Conservation (phyloP, 30 jellyfish, hydroid and myxozoan genomes). For the Pseudorhiza aurosa region DNA sequence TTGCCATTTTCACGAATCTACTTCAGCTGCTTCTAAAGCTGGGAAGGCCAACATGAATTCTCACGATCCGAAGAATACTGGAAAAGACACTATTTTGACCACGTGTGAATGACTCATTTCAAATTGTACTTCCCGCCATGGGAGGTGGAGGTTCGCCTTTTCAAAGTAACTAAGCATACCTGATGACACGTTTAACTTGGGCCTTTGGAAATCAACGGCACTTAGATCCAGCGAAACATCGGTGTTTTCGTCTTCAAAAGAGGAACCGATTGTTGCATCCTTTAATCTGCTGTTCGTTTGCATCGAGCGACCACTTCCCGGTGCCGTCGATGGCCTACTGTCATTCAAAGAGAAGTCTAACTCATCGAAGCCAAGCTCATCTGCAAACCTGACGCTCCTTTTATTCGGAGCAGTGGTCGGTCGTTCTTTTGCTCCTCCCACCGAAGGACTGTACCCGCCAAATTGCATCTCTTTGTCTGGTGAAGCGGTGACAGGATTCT, state of each 20-base stretch:
- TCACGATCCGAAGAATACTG: too few relatives aligned
- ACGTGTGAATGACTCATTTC: too few relatives aligned
- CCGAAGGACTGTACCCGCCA: constrained; percentile 95
- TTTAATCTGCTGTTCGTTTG: neutral
- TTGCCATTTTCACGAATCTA: too few relatives aligned
- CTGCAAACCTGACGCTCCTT: constrained; percentile 94
- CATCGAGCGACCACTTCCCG: constrained; percentile 55
- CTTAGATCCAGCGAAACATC: constrained; percentile 59
- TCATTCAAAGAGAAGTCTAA: constrained; percentile 63
- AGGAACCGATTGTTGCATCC: constrained; percentile 21
- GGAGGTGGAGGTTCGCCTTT: too few relatives aligned
- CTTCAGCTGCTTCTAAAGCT: too few relatives aligned
- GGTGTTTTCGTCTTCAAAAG: constrained; percentile 65
- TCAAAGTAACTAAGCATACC: too few relatives aligned
- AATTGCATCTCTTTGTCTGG: constrained; percentile 57
- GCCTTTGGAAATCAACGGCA: constrained; percentile 1
- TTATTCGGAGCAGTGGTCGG: constrained; percentile 78
- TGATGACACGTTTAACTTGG: too few relatives aligned
- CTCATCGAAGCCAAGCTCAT: constrained; percentile 87
- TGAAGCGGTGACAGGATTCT: constrained; percentile 54
- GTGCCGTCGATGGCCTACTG: constrained; percentile 72
- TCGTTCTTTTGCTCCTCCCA: constrained; percentile 66
- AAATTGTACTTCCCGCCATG: too few relatives aligned
- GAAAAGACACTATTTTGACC: too few relatives aligned
- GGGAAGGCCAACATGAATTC: too few relatives aligned